Evolutionary conservation across 2,113 vertebrate species (phyloP).

Genomic region (Phylloscopus trochilus): DNA sequence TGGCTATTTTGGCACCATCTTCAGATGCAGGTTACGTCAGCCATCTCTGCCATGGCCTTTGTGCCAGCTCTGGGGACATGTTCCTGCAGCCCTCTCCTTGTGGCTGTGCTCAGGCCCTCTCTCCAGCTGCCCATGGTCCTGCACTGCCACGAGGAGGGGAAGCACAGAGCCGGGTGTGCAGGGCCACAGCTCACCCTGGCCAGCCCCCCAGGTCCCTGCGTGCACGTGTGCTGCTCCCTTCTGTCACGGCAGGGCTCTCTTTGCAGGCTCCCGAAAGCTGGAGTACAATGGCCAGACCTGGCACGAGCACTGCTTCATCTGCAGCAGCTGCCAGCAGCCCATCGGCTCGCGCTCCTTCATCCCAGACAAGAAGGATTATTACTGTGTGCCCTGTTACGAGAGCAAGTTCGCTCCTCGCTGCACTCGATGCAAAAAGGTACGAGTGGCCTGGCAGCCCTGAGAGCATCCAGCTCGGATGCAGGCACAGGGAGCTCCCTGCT

Average conservation of each 20-base stretch:
- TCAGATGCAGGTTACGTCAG: background rate
- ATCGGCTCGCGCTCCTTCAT: conserved; percentile 97
- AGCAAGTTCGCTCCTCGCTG: conserved; percentile 97
- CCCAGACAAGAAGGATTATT: conserved; percentile 94
- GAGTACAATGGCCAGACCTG: conserved; percentile 95
- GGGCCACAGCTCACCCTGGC: background rate
- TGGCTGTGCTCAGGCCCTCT: too few species aligned
- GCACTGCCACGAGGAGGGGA: background rate
- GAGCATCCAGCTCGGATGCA: background rate
- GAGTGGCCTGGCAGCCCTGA: background rate
- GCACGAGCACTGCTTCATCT: conserved; percentile 96
- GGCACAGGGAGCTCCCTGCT: background rate
- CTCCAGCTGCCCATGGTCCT: background rate
- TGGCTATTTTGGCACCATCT: conserved; percentile 7
- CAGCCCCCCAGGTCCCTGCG: rapidly evolving
- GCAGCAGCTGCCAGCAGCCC: conserved; percentile 94
- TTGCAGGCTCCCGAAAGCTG: conserved; percentile 91
- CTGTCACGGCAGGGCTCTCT: background rate
- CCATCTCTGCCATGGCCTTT: background rate
- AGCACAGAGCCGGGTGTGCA: background rate
- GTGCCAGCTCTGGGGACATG: background rate
- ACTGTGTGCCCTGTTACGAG: conserved; percentile 96
- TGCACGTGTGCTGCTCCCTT: background rate
- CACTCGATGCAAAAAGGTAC: conserved; percentile 95
- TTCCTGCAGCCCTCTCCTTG: background rate